Base-by-base conservation (phyloP, 2,113 vertebrate species). In the Seriola dumerili region DNA sequence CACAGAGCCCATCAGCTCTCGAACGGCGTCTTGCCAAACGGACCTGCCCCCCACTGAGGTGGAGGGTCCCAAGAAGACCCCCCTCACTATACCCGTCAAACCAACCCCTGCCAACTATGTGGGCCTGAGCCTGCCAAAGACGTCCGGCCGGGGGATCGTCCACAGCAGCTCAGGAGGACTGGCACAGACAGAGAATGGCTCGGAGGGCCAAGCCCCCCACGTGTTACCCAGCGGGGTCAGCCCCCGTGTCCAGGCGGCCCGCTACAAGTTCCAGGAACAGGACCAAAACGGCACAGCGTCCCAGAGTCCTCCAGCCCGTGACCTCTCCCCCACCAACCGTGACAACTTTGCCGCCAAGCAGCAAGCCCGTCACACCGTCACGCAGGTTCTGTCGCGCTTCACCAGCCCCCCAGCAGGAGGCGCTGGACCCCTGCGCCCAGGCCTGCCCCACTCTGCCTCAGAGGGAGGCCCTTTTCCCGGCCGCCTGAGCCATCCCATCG, bases 181-280 rank as follows among this genome's bases (percentile, higher is more conserved):
- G 84, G 69, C 94, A 76, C 93, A 92, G 94, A 96, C 95, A 55
- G 98, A 99, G 88, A 99, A 99, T 32, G 98, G 94, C 83, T 86
- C 92, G n/a, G 95, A 95, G 81, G 21, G 54, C 89, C 89, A 93
- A 81, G 91, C 87, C 0, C 90, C 92, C 67, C 95, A 86, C 5
- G 73, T 94, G 54, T 62, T 96, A 48, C 97, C 97, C 44, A 95
- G 92, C 5, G 96, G 97, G 73, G 96, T 97, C 52, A 99, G 97
- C 86, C 97, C 98, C 0, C 96, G 98, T 4, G 93, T 99, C 84
- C 98, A 99, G 90, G 98, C 98, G 19, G 98, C 97, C 69, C 96
- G 98, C 25, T 98, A 97, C 93, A 96, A 97, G 93, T 99, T 99
- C 94, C 98, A 99, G 94, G 98, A 99, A 88, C 97, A 97, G 92